Conservation (phyloP, 1,140 invertebrate genomes). For the Adelges cooleyi region DNA sequence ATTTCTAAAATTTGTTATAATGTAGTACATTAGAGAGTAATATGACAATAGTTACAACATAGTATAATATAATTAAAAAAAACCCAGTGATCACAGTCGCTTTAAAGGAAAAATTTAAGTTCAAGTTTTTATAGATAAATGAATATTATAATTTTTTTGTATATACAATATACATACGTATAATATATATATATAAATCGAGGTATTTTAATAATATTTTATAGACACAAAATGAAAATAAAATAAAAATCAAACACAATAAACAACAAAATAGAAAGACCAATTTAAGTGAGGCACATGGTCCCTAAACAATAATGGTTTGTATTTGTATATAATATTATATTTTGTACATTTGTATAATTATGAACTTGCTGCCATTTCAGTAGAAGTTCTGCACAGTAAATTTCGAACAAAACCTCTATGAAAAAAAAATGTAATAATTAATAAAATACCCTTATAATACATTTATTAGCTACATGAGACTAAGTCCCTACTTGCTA, state of each 20-base stretch:
- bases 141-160: not conserved
- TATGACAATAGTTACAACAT: not conserved
- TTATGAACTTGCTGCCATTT: constrained; percentile 16
- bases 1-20: not conserved
- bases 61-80: constrained; percentile 2
- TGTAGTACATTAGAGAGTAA: not conserved
- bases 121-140: not conserved
- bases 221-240: constrained; percentile 4
- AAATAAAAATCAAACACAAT: constrained; percentile 9
- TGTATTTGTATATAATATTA: no score
- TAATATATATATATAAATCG: not conserved
- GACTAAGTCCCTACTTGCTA: no score
- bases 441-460: not conserved
- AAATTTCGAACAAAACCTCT: constrained; percentile 24
- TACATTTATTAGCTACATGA: no score
- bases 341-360: not conserved
- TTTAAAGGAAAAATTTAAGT: constrained; percentile 26
- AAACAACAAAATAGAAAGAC: constrained; percentile 8
- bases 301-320: no score
- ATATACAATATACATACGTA: not conserved
- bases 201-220: not conserved
- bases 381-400: constrained; percentile 8
- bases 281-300: not conserved
- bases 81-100: constrained; percentile 25
- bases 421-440: no score